Percentiles rank a stretch among this genome's conserved stretches.
Evolutionary conservation across 2,888 invertebrate species (phyloP).

Genomic region (Scaptomyza flava): DNA sequence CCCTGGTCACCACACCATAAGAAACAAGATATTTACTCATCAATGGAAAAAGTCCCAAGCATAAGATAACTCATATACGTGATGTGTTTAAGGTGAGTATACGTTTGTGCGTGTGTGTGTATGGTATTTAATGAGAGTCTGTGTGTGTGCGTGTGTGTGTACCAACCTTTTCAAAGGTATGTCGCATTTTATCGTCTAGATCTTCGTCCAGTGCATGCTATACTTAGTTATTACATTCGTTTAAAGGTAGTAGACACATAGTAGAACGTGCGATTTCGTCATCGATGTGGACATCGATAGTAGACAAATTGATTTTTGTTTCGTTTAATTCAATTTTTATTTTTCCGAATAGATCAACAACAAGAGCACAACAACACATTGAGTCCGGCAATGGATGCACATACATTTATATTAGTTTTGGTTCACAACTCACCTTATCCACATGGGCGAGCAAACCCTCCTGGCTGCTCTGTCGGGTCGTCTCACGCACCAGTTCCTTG

Average conservation of each 20-base stretch:
- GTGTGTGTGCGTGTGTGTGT: slow-evolving; percentile 37
- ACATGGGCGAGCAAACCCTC: slow-evolving; percentile 94
- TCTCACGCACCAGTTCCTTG: slow-evolving; percentile 94
- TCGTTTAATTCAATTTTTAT: not conserved
- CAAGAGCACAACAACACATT: slow-evolving; percentile 72
- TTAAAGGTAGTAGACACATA: slow-evolving; percentile 57
- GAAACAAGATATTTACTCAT: not conserved
- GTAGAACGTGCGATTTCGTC: slow-evolving; percentile 46
- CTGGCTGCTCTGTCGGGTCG: slow-evolving; percentile 94
- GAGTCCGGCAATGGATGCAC: slow-evolving; percentile 42
- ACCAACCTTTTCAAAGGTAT: slow-evolving; percentile 92
- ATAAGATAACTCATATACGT: not conserved
- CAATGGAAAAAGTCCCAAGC: not conserved
- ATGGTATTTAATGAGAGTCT: not conserved
- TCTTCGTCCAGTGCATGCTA: slow-evolving; percentile 81
- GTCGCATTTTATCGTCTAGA: slow-evolving; percentile 86
- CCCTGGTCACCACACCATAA: not conserved
- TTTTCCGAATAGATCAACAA: slow-evolving; percentile 23
- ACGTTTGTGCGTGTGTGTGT: not conserved
- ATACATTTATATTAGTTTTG: not conserved
- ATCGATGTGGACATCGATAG: slow-evolving; percentile 11
- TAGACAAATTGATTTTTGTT: slow-evolving; percentile 10
- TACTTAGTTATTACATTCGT: slow-evolving; percentile 54
- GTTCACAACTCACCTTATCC: slow-evolving; percentile 90
- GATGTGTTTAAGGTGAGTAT: not conserved